Conservation (phyloP, 2,113 vertebrate species). For the Corvus cornix region DNA sequence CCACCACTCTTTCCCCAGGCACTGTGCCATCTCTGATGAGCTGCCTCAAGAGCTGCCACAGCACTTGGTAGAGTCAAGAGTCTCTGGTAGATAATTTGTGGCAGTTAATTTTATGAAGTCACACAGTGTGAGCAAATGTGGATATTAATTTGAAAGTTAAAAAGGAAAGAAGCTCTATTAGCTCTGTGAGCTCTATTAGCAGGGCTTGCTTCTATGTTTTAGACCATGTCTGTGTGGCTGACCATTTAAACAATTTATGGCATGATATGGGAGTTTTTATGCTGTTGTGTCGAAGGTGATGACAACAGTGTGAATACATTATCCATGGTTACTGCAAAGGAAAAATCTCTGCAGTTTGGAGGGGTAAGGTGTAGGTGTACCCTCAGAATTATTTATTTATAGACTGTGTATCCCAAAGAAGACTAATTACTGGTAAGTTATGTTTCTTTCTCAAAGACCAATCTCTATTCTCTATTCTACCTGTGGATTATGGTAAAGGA, state of each 20-base stretch:
- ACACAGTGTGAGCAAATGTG: background rate
- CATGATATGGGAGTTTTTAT: background rate
- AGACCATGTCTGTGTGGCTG: background rate
- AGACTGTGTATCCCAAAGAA: background rate
- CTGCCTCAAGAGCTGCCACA: background rate
- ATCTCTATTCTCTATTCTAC: background rate
- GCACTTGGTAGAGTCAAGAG: background rate
- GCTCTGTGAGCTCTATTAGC: background rate
- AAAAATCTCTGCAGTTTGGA: background rate
- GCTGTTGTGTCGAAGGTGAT: background rate
- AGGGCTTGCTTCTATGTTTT: background rate
- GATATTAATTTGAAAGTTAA: background rate
- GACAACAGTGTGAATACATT: background rate
- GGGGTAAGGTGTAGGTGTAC: background rate
- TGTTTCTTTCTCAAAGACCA: background rate
- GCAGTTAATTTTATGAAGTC: background rate
- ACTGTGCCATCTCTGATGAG: background rate
- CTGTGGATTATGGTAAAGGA: background rate
- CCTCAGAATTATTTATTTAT: background rate
- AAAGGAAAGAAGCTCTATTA: background rate
- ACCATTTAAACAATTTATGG: background rate
- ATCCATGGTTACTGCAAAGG: background rate
- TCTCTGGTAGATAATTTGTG: background rate
- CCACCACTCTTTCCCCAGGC: background rate
- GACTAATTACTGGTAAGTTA: background rate